phyloP scores from a whole-genome alignment of 2,113 vertebrate species.

The Stegostoma tigrinum region DNA sequence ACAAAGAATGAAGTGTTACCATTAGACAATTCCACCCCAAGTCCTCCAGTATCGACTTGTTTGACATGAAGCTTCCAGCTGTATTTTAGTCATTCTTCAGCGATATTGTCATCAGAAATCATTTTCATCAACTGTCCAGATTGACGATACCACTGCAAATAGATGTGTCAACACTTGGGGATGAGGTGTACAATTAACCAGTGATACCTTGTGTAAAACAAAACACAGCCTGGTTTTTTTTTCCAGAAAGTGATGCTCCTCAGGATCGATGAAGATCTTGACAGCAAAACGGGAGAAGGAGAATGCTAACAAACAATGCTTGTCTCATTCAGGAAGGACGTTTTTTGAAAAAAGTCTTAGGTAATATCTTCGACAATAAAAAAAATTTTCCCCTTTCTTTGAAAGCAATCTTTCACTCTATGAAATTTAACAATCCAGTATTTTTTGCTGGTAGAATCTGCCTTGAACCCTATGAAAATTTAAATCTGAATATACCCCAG shows the following conservation, averaged over 20 bases:
- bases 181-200: background rate
- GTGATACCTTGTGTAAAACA: background rate
- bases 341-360: background rate
- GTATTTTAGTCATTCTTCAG: background rate
- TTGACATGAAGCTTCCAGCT: background rate
- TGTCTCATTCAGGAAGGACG: background rate
- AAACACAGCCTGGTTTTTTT: background rate
- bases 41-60: background rate
- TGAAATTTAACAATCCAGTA: background rate
- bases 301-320: background rate
- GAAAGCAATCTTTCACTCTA: background rate
- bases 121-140: background rate
- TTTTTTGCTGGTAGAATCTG: background rate
- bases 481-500: background rate
- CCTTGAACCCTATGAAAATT: background rate
- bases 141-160: background rate
- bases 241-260: background rate
- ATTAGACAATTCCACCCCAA: background rate
- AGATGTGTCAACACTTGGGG: background rate
- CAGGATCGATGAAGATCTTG: background rate
- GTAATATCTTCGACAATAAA: background rate
- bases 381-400: background rate
- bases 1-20: background rate
- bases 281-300: background rate
- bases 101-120: background rate